These are phyloP conservation scores for Achlya flavicornis DNA, from an alignment of 2,888 invertebrate species.

Conservation along the genomic window DNA sequence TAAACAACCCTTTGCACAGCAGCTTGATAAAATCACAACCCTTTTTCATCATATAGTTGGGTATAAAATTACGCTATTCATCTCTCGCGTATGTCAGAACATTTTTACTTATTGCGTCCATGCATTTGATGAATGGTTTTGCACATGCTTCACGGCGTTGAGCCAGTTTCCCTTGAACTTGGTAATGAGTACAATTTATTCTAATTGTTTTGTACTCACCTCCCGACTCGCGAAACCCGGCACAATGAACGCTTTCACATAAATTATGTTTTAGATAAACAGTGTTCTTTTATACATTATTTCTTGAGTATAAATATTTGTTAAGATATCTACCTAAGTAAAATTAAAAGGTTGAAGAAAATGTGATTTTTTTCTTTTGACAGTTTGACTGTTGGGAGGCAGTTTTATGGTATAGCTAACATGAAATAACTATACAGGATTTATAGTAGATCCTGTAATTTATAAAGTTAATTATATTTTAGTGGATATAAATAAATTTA, in stretches of 20 bases:
- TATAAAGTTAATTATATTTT: too few relatives aligned
- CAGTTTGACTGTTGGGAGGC: too few relatives aligned
- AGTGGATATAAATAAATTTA: too few relatives aligned
- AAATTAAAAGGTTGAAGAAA: too few relatives aligned
- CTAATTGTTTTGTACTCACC: conserved; percentile 45
- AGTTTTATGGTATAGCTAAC: too few relatives aligned
- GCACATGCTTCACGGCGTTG: conserved; percentile 35
- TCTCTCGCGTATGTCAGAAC: conserved; percentile 13
- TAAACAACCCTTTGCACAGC: not conserved
- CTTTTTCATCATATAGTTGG: not conserved
- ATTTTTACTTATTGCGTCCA: conserved; percentile 34
- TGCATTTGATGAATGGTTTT: conserved; percentile 46
- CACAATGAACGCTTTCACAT: conserved; percentile 37
- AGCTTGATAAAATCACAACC: not conserved
- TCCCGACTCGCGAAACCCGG: conserved; percentile 20
- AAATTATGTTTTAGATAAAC: conserved; percentile 25
- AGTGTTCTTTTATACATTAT: not conserved
- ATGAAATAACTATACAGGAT: too few relatives aligned
- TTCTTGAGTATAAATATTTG: not conserved
- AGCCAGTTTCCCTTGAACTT: conserved; percentile 45
- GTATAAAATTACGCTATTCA: conserved; percentile 7
- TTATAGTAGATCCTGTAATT: too few relatives aligned
- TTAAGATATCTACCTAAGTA: too few relatives aligned
- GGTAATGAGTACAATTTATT: conserved; percentile 57
- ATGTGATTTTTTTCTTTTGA: too few relatives aligned